Conservation (phyloP, 2,113 vertebrate genomes). For the Holacanthus passer region DNA sequence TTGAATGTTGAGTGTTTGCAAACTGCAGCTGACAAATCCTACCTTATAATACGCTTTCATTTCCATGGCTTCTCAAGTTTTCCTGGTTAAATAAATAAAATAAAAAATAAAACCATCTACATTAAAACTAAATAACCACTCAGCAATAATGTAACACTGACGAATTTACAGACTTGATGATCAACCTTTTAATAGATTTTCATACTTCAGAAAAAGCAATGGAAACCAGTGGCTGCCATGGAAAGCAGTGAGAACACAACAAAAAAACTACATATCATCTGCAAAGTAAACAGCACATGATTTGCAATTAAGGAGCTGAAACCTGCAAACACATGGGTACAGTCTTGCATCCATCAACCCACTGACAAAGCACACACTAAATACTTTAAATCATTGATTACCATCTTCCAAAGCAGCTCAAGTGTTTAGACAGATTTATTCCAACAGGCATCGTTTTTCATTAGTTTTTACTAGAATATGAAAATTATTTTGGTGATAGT, state of each 20-base stretch:
- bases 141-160: background rate
- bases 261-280: background rate
- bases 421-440: background rate
- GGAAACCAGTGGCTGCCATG: background rate
- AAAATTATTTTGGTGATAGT: background rate
- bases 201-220: background rate
- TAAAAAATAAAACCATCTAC: too few species aligned
- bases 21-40: too few species aligned
- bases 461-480: background rate
- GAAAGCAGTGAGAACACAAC: background rate
- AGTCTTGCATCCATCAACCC: background rate
- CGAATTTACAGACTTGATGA: background rate
- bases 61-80: too few species aligned
- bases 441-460: background rate
- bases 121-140: background rate
- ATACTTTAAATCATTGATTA: background rate
- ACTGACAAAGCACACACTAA: background rate
- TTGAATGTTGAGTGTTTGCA: too few species aligned
- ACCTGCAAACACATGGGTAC: background rate
- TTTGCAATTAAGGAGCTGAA: background rate
- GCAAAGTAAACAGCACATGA: background rate
- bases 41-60: too few species aligned
- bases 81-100: background rate
- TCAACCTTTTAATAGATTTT: background rate
- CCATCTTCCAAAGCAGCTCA: background rate